Evolutionary conservation across 2,797 vertebrate genomes (phyloP).

Genomic region (Chiroxiphia lanceolata): DNA sequence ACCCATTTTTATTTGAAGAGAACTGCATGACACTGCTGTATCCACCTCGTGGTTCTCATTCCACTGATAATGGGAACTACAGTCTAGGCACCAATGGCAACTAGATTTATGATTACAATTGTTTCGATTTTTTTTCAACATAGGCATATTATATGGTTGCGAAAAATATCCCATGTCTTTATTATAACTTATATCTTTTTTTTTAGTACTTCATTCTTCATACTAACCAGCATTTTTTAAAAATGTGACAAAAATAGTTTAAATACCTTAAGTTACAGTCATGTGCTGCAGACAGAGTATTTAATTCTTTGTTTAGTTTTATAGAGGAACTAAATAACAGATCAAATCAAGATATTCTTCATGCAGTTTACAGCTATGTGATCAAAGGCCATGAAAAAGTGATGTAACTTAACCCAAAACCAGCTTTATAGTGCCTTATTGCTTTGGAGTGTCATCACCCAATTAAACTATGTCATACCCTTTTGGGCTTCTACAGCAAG

Average conservation of each 20-base stretch:
- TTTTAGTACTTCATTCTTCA: neutral
- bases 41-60: neutral
- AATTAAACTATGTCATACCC: neutral
- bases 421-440: neutral
- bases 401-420: neutral
- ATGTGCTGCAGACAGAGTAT: neutral
- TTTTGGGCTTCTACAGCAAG: neutral
- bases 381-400: neutral
- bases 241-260: neutral
- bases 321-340: conserved; percentile 28
- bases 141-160: neutral
- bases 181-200: neutral
- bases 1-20: neutral
- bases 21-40: neutral
- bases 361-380: conserved; percentile 19
- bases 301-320: conserved; percentile 25
- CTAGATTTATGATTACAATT: neutral
- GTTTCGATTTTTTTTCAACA: neutral
- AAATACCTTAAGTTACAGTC: conserved; percentile 8
- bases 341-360: neutral
- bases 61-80: neutral
- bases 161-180: neutral
- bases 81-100: neutral
- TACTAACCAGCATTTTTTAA: neutral
- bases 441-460: neutral